Conservation (phyloP, 2,113 vertebrate species). For the Hystrix cristata region DNA sequence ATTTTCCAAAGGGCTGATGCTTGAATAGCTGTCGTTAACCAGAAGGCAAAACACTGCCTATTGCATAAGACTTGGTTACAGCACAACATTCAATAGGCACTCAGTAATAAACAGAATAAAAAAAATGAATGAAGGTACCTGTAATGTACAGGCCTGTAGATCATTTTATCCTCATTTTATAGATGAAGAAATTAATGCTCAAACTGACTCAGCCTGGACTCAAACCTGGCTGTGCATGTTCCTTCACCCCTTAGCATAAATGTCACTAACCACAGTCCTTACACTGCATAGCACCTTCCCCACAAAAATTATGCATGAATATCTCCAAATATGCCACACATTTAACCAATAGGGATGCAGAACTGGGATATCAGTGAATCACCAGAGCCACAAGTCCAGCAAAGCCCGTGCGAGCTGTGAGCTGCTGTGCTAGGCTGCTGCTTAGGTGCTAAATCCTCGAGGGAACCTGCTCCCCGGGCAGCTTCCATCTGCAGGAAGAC, state of each 20-base stretch:
- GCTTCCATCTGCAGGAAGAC: neutral
- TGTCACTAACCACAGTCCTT: neutral
- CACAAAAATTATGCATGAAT: neutral
- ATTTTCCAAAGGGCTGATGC: neutral
- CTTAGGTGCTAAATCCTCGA: neutral
- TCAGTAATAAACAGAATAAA: neutral
- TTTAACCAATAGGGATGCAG: neutral
- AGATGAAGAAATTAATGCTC: constrained; percentile 18
- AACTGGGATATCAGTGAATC: neutral
- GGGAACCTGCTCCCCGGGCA: neutral
- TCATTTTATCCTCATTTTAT: neutral
- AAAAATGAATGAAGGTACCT: neutral
- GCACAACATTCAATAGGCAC: neutral
- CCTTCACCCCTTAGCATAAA: neutral
- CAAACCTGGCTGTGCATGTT: neutral
- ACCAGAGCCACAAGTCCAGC: neutral
- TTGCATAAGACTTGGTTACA: neutral
- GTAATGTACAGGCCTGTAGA: neutral
- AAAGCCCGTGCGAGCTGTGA: neutral
- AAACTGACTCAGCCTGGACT: neutral
- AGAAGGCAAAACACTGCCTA: neutral
- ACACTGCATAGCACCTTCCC: neutral
- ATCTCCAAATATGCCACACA: neutral
- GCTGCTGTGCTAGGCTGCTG: neutral
- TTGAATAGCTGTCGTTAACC: neutral